phyloP scores from a whole-genome alignment of 2,888 invertebrate genomes.

The Allolobophora icterica region DNA sequence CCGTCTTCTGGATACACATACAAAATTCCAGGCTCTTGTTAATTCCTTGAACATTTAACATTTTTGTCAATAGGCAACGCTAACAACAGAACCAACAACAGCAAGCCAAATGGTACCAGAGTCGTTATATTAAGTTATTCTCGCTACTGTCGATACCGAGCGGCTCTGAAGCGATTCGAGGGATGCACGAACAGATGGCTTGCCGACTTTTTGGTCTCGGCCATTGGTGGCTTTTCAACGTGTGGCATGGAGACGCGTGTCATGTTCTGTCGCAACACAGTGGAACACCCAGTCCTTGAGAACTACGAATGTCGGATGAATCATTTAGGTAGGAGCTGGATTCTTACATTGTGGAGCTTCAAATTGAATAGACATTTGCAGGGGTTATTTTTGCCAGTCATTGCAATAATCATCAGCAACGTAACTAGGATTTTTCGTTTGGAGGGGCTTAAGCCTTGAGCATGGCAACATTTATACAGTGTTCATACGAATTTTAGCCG shows the following conservation, averaged over 20 bases:
- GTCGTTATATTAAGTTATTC: conserved; percentile 82
- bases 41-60: not conserved
- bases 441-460: too few species aligned
- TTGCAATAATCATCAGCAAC: not conserved
- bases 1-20: too few species aligned
- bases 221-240: conserved; percentile 80
- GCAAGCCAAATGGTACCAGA: conserved; percentile 8
- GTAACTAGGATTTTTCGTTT: too few species aligned
- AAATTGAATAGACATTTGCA: not conserved
- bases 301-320: conserved; percentile 85
- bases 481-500: too few species aligned
- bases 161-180: conserved; percentile 72
- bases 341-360: not conserved
- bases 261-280: conserved; percentile 84
- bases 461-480: too few species aligned
- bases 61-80: not conserved
- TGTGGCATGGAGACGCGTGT: conserved; percentile 75
- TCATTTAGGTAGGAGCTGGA: conserved; percentile 74
- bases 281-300: conserved; percentile 85
- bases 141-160: conserved; percentile 82
- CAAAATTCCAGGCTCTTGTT: not conserved
- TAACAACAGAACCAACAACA: not conserved
- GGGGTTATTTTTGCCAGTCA: not conserved
- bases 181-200: conserved; percentile 72
- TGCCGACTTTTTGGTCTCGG: conserved; percentile 77